These are phyloP conservation scores for Scatophagus argus DNA, from an alignment of 2,113 vertebrate genomes.

Conservation along the genomic window DNA sequence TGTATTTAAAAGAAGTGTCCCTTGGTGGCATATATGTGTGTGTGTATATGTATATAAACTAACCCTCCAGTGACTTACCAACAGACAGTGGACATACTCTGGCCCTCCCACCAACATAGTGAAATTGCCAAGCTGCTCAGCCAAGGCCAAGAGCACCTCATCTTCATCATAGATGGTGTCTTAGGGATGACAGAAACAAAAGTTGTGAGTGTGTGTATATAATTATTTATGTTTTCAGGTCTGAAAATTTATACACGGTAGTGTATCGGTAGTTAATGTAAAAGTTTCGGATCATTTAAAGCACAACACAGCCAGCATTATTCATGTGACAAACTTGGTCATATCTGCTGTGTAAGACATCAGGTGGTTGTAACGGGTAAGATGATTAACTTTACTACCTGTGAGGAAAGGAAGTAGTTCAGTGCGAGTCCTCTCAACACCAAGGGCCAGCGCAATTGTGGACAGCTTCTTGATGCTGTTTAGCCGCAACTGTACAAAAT, in stretches of 20 bases:
- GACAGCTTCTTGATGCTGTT: constrained; percentile 95
- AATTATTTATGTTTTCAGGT: background rate
- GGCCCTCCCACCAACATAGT: constrained; percentile 92
- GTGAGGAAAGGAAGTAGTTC: constrained; percentile 93
- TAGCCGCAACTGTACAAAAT: constrained; percentile 85
- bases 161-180: constrained; percentile 96
- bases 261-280: background rate
- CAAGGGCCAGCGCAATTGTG: constrained; percentile 91
- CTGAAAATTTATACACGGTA: background rate
- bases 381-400: constrained; percentile 75
- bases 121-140: constrained; percentile 93
- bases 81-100: constrained; percentile 91
- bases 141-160: constrained; percentile 91
- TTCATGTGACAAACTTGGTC: background rate
- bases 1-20: background rate
- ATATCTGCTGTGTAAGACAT: background rate
- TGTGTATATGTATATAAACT: no score
- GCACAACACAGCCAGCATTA: background rate
- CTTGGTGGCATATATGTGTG: background rate
- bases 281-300: background rate
- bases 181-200: constrained; percentile 57
- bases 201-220: background rate
- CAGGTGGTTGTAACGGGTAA: background rate
- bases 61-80: constrained; percentile 79
- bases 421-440: constrained; percentile 91